Evolutionary conservation across 2,797 vertebrate genomes (phyloP).

Genomic region (Trachurus trachurus): DNA sequence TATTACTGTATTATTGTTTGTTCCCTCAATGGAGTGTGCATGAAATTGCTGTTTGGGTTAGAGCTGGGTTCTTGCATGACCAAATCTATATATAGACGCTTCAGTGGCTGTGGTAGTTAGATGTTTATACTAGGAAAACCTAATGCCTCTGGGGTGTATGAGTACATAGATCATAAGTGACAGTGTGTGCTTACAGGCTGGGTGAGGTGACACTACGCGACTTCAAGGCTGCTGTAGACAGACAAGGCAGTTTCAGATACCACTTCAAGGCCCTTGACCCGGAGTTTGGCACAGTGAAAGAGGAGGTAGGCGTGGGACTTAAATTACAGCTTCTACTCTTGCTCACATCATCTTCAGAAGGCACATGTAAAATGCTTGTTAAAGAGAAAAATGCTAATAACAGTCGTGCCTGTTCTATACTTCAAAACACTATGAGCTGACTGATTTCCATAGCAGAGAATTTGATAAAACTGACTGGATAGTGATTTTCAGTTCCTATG

Average conservation of each 20-base stretch:
- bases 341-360: conserved; percentile 43
- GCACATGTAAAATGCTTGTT: conserved; percentile 50
- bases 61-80: conserved; percentile 26
- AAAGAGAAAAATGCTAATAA: conserved; percentile 56
- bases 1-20: conserved; percentile 6
- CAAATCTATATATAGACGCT: conserved; percentile 17
- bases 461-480: conserved; percentile 15
- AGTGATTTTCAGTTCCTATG: conserved; percentile 43
- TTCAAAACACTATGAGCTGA: conserved; percentile 51
- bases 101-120: conserved; percentile 13
- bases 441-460: conserved; percentile 44
- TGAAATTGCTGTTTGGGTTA: conserved; percentile 34
- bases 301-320: conserved; percentile 89
- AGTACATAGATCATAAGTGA: conserved; percentile 50
- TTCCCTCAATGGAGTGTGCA: not conserved
- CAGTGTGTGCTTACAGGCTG: conserved; percentile 85
- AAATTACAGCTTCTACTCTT: conserved; percentile 57
- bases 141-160: conserved; percentile 39
- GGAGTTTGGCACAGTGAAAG: conserved; percentile 99
- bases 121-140: conserved; percentile 34
- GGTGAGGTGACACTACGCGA: conserved; percentile 97
- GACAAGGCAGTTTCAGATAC: conserved; percentile 95
- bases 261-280: conserved; percentile 99
- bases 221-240: conserved; percentile 95
- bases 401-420: conserved; percentile 36